Base-by-base conservation (phyloP, 2,113 vertebrate species). In the Cheilinus undulatus region DNA sequence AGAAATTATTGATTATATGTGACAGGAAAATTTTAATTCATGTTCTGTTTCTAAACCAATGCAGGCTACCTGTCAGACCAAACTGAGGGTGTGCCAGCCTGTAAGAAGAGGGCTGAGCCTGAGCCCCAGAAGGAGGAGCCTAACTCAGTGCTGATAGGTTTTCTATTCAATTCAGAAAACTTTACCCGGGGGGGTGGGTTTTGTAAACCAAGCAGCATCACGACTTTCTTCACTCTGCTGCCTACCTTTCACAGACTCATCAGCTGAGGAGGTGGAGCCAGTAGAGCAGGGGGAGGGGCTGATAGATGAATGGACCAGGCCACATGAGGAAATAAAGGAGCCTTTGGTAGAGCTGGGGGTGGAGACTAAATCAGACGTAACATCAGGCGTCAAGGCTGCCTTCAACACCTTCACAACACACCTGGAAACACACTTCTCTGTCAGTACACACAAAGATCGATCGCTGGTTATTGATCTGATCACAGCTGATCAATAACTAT, bases 391-490 rank as follows among this genome's bases (percentile, higher is more conserved):
- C 46, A 76, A 84, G 22, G 17, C 81, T 49, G 88, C 92, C 2
- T 95, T 98, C 82, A 94, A 94, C 72, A 85, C 20, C 53, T 95
- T 96, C 78, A 90, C 82, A 28, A 8, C 14, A 17, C 89, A 94
- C 3, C 80, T 97, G 34, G 94, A 90, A 65, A 91, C 93, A 26
- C 85, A 87, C 1, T 93, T 94, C 17, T 89, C 88, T 80, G 97
- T 97, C 91, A 91, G 80, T 75, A 23, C n/a, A 15, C 30, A 22
- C 3, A 2, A 28, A 1, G n/a, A 13, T n/a, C 42, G 20, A 3
- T 38, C 3, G 1, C 30, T 4, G 3, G 1, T 46, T 45, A 36
- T 30, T 67, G 14, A 49, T 49, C 10, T 36, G 34, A 43, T n/a
- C 5, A 4, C 19, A 14, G 3, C 20, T 54, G 12, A 51, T 64